Conservation (phyloP, 1,140 invertebrate species). For the Platyscapa corneri region DNA sequence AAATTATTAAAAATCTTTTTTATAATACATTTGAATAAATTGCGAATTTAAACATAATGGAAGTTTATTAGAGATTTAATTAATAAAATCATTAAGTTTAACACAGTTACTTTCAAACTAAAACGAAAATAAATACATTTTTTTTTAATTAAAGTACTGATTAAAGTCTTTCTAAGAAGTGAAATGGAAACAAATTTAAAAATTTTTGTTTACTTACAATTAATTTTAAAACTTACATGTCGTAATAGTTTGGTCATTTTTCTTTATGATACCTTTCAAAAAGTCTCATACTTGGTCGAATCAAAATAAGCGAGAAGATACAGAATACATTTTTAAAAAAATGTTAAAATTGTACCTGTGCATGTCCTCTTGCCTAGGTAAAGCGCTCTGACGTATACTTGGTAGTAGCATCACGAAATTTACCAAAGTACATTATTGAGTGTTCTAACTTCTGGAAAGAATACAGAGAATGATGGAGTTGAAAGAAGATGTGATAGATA, state of each 20-base stretch:
- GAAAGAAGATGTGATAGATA: neutral
- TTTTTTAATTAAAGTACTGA: too few relatives aligned
- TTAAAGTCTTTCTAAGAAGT: too few relatives aligned
- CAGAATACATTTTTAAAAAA: slow-evolving; percentile 62
- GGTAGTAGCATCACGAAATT: slow-evolving; percentile 72
- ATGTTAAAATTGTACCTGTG: slow-evolving; percentile 66
- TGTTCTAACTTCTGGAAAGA: slow-evolving; percentile 69
- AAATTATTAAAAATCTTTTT: too few relatives aligned
- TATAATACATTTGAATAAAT: too few relatives aligned
- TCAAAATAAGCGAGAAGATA: neutral
- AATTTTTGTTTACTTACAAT: too few relatives aligned
- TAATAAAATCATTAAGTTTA: too few relatives aligned
- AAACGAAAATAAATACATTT: too few relatives aligned
- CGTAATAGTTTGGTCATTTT: neutral
- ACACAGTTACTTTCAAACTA: too few relatives aligned
- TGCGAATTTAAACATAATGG: too few relatives aligned
- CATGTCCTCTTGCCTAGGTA: slow-evolving; percentile 33
- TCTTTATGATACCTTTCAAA: neutral
- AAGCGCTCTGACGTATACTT: slow-evolving; percentile 51
- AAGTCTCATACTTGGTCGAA: neutral
- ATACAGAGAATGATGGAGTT: slow-evolving; percentile 62
- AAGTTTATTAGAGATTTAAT: too few relatives aligned
- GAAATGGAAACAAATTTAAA: too few relatives aligned
- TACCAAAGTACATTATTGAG: slow-evolving; percentile 74
- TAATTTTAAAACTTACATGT: too few relatives aligned